A percentile compares a stretch with the other conserved stretches of the same genome.
These are phyloP conservation scores for Peromyscus nudipes DNA, from an alignment of 2,797 vertebrate species.

Conservation along the genomic window DNA sequence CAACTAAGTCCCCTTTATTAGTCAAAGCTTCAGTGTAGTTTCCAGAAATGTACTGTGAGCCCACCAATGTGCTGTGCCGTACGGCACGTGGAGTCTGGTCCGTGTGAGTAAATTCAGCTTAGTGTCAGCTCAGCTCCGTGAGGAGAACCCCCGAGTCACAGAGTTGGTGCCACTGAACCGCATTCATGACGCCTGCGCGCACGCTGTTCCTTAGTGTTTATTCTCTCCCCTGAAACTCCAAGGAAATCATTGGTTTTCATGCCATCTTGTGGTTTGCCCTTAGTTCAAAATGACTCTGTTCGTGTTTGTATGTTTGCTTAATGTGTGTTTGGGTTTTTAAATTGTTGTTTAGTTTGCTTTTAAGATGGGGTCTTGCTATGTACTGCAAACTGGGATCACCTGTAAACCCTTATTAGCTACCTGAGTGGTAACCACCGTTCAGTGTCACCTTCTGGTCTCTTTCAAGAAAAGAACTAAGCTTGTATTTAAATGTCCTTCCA, in stretches of 20 bases:
- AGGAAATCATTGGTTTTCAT: slow-evolving; percentile 12
- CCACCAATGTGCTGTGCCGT: neutral
- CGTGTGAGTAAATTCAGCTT: neutral
- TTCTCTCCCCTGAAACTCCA: neutral
- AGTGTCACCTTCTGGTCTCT: neutral
- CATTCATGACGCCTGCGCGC: neutral
- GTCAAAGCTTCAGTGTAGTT: neutral
- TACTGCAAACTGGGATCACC: neutral
- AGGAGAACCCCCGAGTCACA: neutral
- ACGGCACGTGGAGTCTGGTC: neutral
- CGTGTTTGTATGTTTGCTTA: no score
- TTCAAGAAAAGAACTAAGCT: neutral
- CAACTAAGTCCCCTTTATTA: neutral
- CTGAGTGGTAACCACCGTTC: neutral
- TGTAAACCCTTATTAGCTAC: neutral
- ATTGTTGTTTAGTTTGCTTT: neutral
- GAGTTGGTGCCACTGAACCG: neutral
- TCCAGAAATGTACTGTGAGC: slow-evolving; percentile 19
- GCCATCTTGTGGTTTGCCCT: neutral
- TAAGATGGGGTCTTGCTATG: neutral
- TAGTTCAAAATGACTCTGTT: neutral
- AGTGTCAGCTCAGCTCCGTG: neutral
- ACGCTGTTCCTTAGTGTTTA: neutral
- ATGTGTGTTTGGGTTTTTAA: neutral
- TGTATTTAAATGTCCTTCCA: neutral